These are phyloP conservation scores for Hyla sarda DNA, from an alignment of 2,113 vertebrate genomes.

Conservation along the genomic window DNA sequence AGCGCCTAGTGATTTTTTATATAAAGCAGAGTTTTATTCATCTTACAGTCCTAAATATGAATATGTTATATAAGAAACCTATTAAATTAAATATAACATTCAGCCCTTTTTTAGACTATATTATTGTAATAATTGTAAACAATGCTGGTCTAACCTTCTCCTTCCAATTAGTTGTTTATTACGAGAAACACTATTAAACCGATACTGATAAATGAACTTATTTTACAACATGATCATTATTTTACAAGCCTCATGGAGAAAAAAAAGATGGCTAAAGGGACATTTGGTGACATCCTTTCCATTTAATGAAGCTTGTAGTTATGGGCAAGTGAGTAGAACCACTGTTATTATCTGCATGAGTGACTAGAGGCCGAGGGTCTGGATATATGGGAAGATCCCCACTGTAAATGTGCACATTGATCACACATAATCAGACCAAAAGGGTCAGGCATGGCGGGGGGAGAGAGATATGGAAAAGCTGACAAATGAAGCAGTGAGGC, in stretches of 20 bases:
- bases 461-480: conserved; percentile 70
- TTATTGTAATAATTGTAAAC: conserved; percentile 13
- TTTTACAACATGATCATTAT: conserved; percentile 41
- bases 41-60: no score
- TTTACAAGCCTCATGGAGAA: conserved; percentile 41
- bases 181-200: background rate
- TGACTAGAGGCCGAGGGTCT: conserved; percentile 75
- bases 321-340: conserved; percentile 78
- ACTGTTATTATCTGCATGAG: conserved; percentile 85
- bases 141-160: background rate
- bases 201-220: conserved; percentile 39
- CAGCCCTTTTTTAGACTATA: background rate
- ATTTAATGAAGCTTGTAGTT: conserved; percentile 83
- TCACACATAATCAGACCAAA: conserved; percentile 79
- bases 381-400: conserved; percentile 72
- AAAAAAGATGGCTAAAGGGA: conserved; percentile 71
- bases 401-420: conserved; percentile 79
- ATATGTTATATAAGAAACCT: no score
- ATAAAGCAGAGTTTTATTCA: no score
- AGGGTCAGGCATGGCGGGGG: conserved; percentile 70
- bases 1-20: no score
- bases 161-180: conserved; percentile 17
- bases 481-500: conserved; percentile 72
- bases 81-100: background rate
- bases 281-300: conserved; percentile 78